phyloP scores from a whole-genome alignment of 2,888 invertebrate genomes.

The Epirrita christyi region DNA sequence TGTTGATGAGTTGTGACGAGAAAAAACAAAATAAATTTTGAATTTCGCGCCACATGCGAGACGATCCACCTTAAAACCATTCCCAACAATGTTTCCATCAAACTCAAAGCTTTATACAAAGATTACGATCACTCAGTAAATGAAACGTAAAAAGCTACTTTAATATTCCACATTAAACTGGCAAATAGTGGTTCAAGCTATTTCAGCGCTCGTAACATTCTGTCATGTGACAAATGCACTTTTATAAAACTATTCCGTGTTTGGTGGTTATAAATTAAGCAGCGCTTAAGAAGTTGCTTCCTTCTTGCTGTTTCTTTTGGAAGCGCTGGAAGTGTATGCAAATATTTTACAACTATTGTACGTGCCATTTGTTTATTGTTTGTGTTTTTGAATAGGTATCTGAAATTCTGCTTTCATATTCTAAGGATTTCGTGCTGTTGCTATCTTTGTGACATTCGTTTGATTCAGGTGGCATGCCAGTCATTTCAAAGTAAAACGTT shows the following conservation, averaged over 20 bases:
- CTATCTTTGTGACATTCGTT: slow-evolving; percentile 8
- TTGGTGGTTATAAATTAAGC: slow-evolving; percentile 59
- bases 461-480: neutral
- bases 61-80: too few relatives aligned
- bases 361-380: slow-evolving; percentile 35
- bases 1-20: too few relatives aligned
- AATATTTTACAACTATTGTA: slow-evolving; percentile 39
- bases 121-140: slow-evolving; percentile 30
- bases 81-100: slow-evolving; percentile 19
- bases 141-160: slow-evolving; percentile 30
- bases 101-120: slow-evolving; percentile 10
- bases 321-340: slow-evolving; percentile 39
- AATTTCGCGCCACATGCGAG: too few relatives aligned
- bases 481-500: neutral
- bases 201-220: slow-evolving; percentile 49
- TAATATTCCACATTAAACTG: slow-evolving; percentile 35
- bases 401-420: slow-evolving; percentile 18
- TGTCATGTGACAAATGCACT: slow-evolving; percentile 62
- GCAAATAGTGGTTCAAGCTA: slow-evolving; percentile 41
- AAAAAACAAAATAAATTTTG: too few relatives aligned
- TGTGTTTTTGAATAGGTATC: slow-evolving; percentile 27
- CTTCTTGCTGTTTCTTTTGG: slow-evolving; percentile 36
- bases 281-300: slow-evolving; percentile 39
- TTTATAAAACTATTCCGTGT: slow-evolving; percentile 58
- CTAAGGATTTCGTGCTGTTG: slow-evolving; percentile 12